Percentiles rank a stretch among this genome's conserved stretches.
Conservation (phyloP, 2,113 vertebrate species). For the Hepsetus odoe region DNA sequence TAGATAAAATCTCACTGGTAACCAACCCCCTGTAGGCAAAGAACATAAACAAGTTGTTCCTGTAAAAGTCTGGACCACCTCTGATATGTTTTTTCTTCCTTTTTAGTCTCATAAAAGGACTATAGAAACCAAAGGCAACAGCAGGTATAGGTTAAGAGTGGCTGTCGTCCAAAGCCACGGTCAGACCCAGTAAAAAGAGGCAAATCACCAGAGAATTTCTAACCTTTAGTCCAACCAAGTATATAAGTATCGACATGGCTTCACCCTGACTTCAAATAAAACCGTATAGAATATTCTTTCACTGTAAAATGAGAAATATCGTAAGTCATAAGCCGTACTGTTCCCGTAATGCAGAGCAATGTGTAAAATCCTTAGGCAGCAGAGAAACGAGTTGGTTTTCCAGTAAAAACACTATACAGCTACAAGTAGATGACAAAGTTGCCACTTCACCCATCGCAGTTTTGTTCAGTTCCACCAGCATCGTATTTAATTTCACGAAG, state of each 20-base stretch:
- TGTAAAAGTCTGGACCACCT: constrained; percentile 65
- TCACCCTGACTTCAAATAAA: constrained; percentile 41
- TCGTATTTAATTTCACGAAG: no score
- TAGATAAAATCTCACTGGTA: constrained; percentile 66
- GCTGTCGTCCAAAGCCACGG: constrained; percentile 55
- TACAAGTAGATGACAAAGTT: no score
- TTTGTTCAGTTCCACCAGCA: no score
- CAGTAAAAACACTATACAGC: neutral
- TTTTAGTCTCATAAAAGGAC: constrained; percentile 66
- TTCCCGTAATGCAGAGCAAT: neutral
- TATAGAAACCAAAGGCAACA: constrained; percentile 78
- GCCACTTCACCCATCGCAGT: no score
- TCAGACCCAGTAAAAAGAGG: constrained; percentile 56
- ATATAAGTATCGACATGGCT: constrained; percentile 45
- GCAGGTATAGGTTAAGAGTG: constrained; percentile 72
- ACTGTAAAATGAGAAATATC: neutral
- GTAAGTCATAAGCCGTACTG: constrained; percentile 4
- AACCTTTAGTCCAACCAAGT: constrained; percentile 14
- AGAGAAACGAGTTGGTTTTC: neutral
- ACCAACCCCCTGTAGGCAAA: constrained; percentile 62
- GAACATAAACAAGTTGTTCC: constrained; percentile 58
- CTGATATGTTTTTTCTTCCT: constrained; percentile 72
- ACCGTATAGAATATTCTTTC: constrained; percentile 11
- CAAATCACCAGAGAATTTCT: constrained; percentile 64
- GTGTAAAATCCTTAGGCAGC: neutral